Evolutionary conservation across 2,113 vertebrate genomes (phyloP).

Genomic region (Rhabdomys dilectus): DNA sequence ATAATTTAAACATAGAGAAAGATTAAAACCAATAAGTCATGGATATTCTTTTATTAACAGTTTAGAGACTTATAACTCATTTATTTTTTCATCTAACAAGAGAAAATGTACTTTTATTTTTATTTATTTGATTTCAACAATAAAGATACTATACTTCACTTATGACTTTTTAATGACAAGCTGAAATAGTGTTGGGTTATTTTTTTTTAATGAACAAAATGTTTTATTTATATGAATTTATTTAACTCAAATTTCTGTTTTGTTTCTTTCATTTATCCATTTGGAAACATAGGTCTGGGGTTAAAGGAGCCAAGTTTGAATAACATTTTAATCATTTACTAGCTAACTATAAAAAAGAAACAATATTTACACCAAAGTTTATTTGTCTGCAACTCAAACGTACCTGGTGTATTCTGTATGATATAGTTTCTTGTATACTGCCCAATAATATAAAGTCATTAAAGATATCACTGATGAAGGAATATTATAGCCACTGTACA

Average conservation of each 20-base stretch:
- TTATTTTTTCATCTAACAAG: background rate
- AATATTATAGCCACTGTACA: background rate
- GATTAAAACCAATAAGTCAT: background rate
- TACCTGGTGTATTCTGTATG: background rate
- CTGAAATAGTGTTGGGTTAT: background rate
- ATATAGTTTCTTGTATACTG: slow-evolving; percentile 35
- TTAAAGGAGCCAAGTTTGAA: slow-evolving; percentile 1
- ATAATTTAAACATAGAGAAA: background rate
- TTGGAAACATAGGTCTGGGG: background rate
- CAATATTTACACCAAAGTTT: slow-evolving; percentile 15
- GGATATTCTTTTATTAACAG: background rate
- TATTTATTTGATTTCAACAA: background rate
- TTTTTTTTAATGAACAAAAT: background rate
- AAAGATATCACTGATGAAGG: background rate
- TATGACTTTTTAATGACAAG: background rate
- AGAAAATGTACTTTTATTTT: background rate
- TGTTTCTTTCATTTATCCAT: background rate
- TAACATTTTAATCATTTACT: background rate
- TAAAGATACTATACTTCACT: background rate
- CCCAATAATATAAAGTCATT: background rate
- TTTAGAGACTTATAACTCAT: background rate
- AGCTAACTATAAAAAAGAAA: background rate
- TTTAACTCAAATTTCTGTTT: background rate
- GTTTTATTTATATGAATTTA: background rate
- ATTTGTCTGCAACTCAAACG: slow-evolving; percentile 22